Percentiles rank a stretch among this genome's conserved stretches.
phyloP scores from a whole-genome alignment of 2,113 vertebrate genomes.

The Taxidea taxus region DNA sequence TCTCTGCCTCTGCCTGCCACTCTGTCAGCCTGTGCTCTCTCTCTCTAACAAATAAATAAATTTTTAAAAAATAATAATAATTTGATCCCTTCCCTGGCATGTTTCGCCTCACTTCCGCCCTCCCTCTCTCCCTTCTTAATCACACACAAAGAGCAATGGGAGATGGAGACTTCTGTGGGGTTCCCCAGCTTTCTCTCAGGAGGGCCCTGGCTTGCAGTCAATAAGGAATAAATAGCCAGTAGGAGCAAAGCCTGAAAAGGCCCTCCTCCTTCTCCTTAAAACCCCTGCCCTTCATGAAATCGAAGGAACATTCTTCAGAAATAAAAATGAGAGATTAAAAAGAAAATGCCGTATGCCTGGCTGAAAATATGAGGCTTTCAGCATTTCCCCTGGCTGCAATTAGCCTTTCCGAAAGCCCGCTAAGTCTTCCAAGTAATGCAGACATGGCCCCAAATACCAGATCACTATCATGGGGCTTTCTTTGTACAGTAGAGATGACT shows the following conservation, averaged over 20 bases:
- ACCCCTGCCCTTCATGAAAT: slow-evolving; percentile 13
- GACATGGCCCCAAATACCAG: not conserved
- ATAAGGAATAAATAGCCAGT: slow-evolving; percentile 54
- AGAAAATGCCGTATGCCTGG: not conserved
- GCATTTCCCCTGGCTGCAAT: not conserved
- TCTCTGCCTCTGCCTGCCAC: no score
- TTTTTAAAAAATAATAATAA: no score
- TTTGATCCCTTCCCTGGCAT: not conserved
- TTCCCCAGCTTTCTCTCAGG: not conserved
- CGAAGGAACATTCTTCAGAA: not conserved
- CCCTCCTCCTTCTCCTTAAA: not conserved
- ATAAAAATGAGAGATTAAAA: not conserved
- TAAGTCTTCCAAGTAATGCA: not conserved
- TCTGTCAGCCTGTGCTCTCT: no score
- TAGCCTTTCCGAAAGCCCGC: not conserved
- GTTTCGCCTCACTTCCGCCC: not conserved
- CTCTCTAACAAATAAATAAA: no score
- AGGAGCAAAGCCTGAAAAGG: not conserved
- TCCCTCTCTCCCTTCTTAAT: not conserved
- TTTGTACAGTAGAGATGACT: not conserved
- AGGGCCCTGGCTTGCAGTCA: not conserved
- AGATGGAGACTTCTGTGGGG: not conserved
- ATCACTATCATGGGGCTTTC: not conserved
- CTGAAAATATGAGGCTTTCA: not conserved
- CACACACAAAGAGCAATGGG: not conserved